Evolutionary conservation across 1,140 invertebrate genomes (phyloP).

Genomic region (Macrobrachium rosenbergii): DNA sequence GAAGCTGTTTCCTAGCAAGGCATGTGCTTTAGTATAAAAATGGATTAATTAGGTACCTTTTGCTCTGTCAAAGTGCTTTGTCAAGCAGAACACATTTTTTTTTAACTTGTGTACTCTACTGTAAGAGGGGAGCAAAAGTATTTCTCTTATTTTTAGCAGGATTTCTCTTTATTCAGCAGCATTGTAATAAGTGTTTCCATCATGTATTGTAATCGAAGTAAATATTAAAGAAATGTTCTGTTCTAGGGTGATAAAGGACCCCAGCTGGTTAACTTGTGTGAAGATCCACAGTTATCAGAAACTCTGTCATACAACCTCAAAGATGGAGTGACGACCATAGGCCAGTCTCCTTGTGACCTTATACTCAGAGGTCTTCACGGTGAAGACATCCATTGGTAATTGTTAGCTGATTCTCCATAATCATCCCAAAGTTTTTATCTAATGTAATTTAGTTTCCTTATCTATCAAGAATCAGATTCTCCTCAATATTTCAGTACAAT

Average conservation of each 20-base stretch:
- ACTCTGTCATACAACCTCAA: constrained; percentile 78
- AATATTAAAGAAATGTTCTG: constrained; percentile 73
- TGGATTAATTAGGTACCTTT: too few species aligned
- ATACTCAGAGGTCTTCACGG: constrained; percentile 78
- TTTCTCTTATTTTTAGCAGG: too few species aligned
- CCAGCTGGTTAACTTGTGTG: constrained; percentile 78
- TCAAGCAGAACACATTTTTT: too few species aligned
- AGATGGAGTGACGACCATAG: constrained; percentile 70
- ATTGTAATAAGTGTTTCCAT: constrained; percentile 67
- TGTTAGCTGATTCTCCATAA: constrained; percentile 63
- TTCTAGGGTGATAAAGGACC: constrained; percentile 71
- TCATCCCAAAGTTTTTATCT: constrained; percentile 71
- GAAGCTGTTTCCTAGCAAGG: too few species aligned
- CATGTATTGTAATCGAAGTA: constrained; percentile 73
- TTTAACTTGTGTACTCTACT: too few species aligned
- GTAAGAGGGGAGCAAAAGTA: too few species aligned
- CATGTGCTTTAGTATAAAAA: too few species aligned
- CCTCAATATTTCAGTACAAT: too few species aligned
- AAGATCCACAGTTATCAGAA: constrained; percentile 80
- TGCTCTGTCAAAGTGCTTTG: too few species aligned
- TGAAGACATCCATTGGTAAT: constrained; percentile 78
- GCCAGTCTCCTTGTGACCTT: constrained; percentile 71
- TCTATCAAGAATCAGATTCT: too few species aligned
- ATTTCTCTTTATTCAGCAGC: too few species aligned
- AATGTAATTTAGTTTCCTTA: constrained; percentile 68